Percentiles rank a stretch among this genome's conserved stretches.
Evolutionary conservation across 2,113 vertebrate genomes (phyloP).

Genomic region (Zingel zingel): DNA sequence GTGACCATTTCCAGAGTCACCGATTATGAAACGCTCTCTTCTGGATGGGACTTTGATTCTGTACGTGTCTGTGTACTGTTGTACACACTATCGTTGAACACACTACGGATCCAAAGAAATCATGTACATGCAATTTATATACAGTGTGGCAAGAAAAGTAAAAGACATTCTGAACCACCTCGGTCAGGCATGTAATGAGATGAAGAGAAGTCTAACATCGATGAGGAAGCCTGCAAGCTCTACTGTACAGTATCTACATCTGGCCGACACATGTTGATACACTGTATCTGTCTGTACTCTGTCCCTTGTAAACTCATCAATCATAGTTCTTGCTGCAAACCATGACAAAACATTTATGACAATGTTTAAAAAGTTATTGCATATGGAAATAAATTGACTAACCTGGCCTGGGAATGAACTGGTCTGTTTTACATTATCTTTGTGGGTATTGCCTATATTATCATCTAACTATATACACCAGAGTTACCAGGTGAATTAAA

Average conservation of each 20-base stretch:
- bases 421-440: background rate
- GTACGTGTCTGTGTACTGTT: background rate
- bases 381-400: background rate
- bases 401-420: background rate
- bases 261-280: slow-evolving; percentile 61
- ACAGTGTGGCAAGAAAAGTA: slow-evolving; percentile 16
- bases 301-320: slow-evolving; percentile 47
- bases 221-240: slow-evolving; percentile 7
- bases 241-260: slow-evolving; percentile 41
- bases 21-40: slow-evolving; percentile 12
- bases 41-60: background rate
- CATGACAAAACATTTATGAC: background rate
- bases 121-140: background rate
- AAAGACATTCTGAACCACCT: background rate
- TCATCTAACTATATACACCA: too few relatives aligned
- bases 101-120: background rate
- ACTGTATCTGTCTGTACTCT: too few relatives aligned
- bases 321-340: slow-evolving; percentile 17
- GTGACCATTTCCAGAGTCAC: slow-evolving; percentile 26
- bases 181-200: slow-evolving; percentile 1
- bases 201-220: background rate
- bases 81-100: background rate
- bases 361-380: background rate
- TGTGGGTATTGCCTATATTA: background rate
- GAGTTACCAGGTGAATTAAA: too few relatives aligned